phyloP scores from a whole-genome alignment of 2,888 invertebrate species.

The Eupithecia exiguata region DNA sequence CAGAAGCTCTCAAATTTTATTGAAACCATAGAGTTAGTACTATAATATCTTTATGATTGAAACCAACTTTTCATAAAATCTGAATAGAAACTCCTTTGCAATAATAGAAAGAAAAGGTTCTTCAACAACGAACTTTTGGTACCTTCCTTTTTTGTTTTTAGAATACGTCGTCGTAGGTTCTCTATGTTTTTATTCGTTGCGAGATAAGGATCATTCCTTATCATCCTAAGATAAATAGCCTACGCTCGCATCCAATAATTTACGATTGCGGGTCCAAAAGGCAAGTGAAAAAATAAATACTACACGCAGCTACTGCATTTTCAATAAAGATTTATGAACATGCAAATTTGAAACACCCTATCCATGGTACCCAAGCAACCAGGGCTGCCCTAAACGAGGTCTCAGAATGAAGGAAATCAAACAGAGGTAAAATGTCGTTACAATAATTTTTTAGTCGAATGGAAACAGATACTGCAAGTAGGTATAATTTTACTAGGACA shows the following conservation, averaged over 20 bases:
- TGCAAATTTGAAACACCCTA: conserved; percentile 63
- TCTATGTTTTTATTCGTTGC: no score
- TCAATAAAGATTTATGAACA: conserved; percentile 69
- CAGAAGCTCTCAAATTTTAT: background rate
- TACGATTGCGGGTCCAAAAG: conserved; percentile 43
- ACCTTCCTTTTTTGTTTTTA: no score
- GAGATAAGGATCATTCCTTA: conserved; percentile 38
- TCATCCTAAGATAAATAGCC: conserved; percentile 36
- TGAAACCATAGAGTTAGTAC: no score
- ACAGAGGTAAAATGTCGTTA: background rate
- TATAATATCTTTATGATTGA: no score
- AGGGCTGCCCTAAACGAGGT: conserved; percentile 3
- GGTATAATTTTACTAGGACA: background rate
- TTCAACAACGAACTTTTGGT: background rate
- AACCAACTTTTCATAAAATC: background rate
- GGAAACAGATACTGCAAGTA: background rate
- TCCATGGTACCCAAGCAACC: background rate
- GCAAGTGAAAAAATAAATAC: conserved; percentile 55
- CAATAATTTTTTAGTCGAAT: no score
- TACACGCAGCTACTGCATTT: conserved; percentile 48
- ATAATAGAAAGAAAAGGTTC: conserved; percentile 23
- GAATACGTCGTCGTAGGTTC: no score
- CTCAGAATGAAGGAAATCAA: background rate
- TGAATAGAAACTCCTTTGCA: conserved; percentile 6
- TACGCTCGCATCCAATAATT: conserved; percentile 45